These are phyloP conservation scores for Drosophila eohydei DNA, from an alignment of 2,888 invertebrate species.

Conservation along the genomic window DNA sequence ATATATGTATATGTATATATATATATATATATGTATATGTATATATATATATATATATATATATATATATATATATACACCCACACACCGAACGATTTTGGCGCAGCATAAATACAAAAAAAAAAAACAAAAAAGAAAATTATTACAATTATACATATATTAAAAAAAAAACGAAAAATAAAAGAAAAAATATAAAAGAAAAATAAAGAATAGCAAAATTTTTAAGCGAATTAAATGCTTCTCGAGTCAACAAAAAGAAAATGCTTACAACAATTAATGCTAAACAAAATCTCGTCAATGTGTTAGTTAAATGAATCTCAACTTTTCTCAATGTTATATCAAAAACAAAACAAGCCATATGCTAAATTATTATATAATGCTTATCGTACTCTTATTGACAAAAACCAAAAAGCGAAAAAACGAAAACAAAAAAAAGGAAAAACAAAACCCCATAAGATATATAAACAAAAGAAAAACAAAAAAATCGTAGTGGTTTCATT, in stretches of 20 bases:
- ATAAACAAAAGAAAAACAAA: conserved; percentile 34
- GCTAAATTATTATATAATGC: conserved; percentile 62
- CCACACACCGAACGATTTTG: conserved; percentile 69
- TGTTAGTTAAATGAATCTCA: conserved; percentile 81
- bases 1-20: conserved; percentile 52
- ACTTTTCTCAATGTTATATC: conserved; percentile 78
- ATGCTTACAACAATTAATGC: conserved; percentile 61
- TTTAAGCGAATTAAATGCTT: conserved; percentile 65
- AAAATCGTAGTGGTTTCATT: conserved; percentile 80
- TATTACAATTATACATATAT: conserved; percentile 39
- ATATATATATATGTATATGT: conserved; percentile 47
- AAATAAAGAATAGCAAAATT: conserved; percentile 69
- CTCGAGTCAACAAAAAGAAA: conserved; percentile 42
- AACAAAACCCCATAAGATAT: conserved; percentile 31
- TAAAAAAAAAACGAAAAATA: background rate
- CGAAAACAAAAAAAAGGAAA: background rate
- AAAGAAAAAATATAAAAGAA: conserved; percentile 24
- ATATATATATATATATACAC: conserved; percentile 56
- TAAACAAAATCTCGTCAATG: conserved; percentile 68
- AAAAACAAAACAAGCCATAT: conserved; percentile 34
- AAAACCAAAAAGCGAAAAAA: conserved; percentile 26
- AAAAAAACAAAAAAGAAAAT: conserved; percentile 28
- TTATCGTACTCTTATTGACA: conserved; percentile 51
- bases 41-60: conserved; percentile 51
- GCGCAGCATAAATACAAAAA: conserved; percentile 35